Conservation (phyloP, 2,113 vertebrate genomes). For the Aphelocoma coerulescens region DNA sequence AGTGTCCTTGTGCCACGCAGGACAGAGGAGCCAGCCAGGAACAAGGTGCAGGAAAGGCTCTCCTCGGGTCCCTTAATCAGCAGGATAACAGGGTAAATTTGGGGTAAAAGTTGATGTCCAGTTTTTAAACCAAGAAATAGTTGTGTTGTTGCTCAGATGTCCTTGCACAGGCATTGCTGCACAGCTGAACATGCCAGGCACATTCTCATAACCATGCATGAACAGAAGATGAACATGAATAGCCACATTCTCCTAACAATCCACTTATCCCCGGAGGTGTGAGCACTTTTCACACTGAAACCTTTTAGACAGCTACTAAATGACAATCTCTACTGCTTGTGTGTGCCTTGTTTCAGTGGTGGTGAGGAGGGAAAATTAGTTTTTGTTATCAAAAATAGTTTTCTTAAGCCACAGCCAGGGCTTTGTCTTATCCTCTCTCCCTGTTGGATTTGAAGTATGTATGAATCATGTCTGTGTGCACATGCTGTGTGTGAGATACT, state of each 20-base stretch:
- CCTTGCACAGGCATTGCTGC: background rate
- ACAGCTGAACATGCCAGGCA: too few species aligned
- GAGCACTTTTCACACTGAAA: background rate
- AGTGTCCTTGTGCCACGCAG: background rate
- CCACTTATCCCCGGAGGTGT: background rate
- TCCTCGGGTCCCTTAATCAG: background rate
- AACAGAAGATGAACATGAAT: too few species aligned
- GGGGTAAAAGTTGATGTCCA: background rate
- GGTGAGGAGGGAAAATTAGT: background rate
- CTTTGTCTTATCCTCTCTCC: background rate
- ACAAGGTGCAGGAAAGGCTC: background rate
- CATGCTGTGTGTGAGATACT: background rate
- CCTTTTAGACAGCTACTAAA: background rate
- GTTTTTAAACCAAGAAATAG: background rate
- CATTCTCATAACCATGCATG: background rate
- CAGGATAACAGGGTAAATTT: background rate
- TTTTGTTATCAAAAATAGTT: background rate
- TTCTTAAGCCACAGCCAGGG: background rate
- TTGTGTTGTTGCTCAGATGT: background rate
- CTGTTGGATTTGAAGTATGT: background rate
- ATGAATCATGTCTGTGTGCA: background rate
- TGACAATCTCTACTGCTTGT: background rate
- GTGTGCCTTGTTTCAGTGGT: background rate
- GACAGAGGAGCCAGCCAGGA: background rate
- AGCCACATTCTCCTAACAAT: background rate